Evolutionary conservation across 2,113 vertebrate species (phyloP), one percentile per base, ranked within the genome.

Genomic region (Neoarius graeffei): DNA sequence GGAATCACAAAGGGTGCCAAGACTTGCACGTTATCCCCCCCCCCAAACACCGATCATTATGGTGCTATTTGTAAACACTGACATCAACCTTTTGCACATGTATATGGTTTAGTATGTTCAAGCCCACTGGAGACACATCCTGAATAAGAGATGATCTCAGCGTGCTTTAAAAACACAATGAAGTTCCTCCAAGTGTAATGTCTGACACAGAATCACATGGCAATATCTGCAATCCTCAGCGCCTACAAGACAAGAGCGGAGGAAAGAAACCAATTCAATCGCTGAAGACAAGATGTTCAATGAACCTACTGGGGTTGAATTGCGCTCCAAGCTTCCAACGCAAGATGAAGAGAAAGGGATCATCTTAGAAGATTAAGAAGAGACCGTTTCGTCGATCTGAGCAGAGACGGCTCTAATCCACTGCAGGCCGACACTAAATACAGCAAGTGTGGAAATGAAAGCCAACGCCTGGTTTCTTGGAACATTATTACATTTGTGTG

Each of bases 1-100:
- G 13, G 14, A 27, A n/a, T 50, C 42, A 64, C 11, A 48, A 83
- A 76, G 11, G 23, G 30, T 48, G 67, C 27, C 67, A 59, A 71
- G 48, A 11, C n/a, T 19, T 27, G 59, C 1, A 5, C 35, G 54
- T 66, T 50, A 42, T 67, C 35, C 30, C 56, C 42, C 20, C 42
- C 56, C 76, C 85, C 86, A 69, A 56, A 19, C 20, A 23, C 11
- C 69, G 6, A 54, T 82, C 84, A 42, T 35, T 35, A 54, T 7
- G 54, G 66, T 57, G 69, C 57, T 83, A 66, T 86, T 83, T 64
- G 88, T 83, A 83, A 81, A 83, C 79, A 82, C 13, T 13, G 80
- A 76, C 20, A 56, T 27, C 42, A 57, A 15, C 48, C 50, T 42
- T 35, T 54, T 25, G 25, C 48, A 62, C n/a, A 3, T 59, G 54